Evolutionary conservation across 2,888 invertebrate genomes (phyloP), one percentile per base, ranked within the genome.

Genomic region (Polydrusus tereticollis): DNA sequence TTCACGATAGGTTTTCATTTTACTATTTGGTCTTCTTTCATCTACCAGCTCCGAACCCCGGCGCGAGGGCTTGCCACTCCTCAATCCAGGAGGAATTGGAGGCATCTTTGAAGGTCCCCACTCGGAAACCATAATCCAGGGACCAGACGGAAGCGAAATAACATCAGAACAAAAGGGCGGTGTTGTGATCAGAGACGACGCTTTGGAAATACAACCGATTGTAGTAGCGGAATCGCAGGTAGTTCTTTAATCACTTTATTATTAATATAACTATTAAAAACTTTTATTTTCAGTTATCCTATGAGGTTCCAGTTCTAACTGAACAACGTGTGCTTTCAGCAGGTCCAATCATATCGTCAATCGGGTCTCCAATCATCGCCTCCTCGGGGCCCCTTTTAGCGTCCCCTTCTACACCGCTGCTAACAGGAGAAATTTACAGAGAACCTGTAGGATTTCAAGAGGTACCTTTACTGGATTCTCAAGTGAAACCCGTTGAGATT

Each of bases 71-170:
- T 75, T 82, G 4, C 78, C 83, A 6, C 77, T 82, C 23, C 76
- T 82, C 23, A 79, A 81, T 59, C 83, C 83, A 60, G 82, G 82
- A 45, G 80, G 81, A 5, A 82, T 84, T 18, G 85, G 84, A 16
- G 82, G 82, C 6, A 82, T 85, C 43, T 83, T 81, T 68, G 80
- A 81, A 77, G 84, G 85, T 5, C 83, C 84, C 1, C 80, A 83
- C 65, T 82, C 81, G 0, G 82, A 83, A 76, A 85, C 84, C 0
- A 83, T 85, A 29, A 83, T 85, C 36, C 79, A 81, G 78, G 85
- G 85, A 18, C 85, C 85, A 6, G 85, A 85, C 77, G 85, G 85
- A 14, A 84, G 84, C 64, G 78, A 81, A 5, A 84, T 85, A 38
- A 83, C 82, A 3, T 77, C 84, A 33, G 81, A 81, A 73, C 80